Evolutionary conservation across 64 coral and sea anemone genomes (phyloP).

Genomic region (Pachyseris speciosa): DNA sequence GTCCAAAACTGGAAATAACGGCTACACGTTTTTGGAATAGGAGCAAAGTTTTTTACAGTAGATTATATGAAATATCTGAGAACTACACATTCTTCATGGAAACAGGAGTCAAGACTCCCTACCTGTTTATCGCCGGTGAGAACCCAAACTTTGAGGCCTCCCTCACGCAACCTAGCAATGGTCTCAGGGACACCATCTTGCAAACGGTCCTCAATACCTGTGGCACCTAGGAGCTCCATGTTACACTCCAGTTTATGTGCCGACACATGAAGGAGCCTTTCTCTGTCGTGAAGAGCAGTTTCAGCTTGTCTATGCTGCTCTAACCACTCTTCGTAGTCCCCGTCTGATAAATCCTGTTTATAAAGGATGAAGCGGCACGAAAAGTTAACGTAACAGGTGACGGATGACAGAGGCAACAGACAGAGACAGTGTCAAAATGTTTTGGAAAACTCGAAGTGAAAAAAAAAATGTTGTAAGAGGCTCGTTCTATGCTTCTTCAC

Average conservation of each 20-base stretch:
- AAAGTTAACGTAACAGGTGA: too few species aligned
- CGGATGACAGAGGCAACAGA: too few species aligned
- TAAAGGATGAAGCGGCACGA: too few species aligned
- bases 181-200: conserved; percentile 98
- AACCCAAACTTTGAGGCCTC: conserved; percentile 97
- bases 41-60: too few species aligned
- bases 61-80: too few species aligned
- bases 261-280: conserved; percentile 79
- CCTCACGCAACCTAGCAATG: conserved; percentile 92
- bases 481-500: too few species aligned
- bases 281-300: conserved; percentile 84
- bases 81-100: too few species aligned
- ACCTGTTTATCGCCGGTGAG: conserved; percentile 99
- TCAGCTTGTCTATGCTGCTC: conserved; percentile 83
- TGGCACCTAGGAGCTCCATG: conserved; percentile 93
- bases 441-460: too few species aligned
- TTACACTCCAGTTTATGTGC: conserved; percentile 81
- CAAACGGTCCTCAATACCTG: conserved; percentile 96
- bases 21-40: too few species aligned
- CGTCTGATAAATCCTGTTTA: conserved; percentile 85
- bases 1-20: too few species aligned
- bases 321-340: conserved; percentile 84
- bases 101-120: not conserved
- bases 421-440: too few species aligned
- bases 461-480: too few species aligned